Evolutionary conservation across 2,113 vertebrate species (phyloP), one percentile per base, ranked within the genome.

Genomic region (Odontesthes bonariensis): DNA sequence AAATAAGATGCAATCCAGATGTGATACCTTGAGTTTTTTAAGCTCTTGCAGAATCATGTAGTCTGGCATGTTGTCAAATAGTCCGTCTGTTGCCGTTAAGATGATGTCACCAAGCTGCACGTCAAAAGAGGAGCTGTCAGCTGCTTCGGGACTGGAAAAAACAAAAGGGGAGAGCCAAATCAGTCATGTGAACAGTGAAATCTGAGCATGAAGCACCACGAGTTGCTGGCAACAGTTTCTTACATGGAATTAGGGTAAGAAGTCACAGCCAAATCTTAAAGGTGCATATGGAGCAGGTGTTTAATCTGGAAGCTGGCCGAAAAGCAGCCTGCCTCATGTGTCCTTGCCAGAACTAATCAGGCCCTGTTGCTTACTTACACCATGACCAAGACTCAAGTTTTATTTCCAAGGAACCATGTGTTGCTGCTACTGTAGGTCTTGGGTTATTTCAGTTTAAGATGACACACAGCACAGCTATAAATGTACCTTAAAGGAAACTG

Each of bases 51-150:
- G 96, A 60, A 99, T 99, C 98, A 99, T 99, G 87, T 99, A 98
- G 90, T 99, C 98, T 14, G 98, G 97, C 98, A 99, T 99, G 94
- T 99, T 99, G 95, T 99, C 98, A 78, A 99, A 99, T 53, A 99
- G 96, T 9, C 98, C 98, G 0, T 99, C 98, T 0, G 97, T 97
- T 0, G 98, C 98, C 0, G 98, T 99, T 81, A 99, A 90, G 89
- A 99, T 99, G 87, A 99, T 99, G 91, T 99, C 98, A 78, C 98
- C 98, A 0, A 99, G 95, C 88, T 99, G 96, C 64, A 99, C 97
- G 51, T 99, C 97, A n/a, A 99, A 98, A 54, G 97, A 97, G 1
- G 96, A 97, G 79, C 96, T 98, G 86, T 99, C 97, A 3, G 98
- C 98, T 47, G 96, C 97, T 23, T 99, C 98, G 0, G 98, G 98